A percentile compares a stretch with the other conserved stretches of the same genome.
Conservation (phyloP, 2,797 vertebrate genomes). For the Halcyon smyrnensis region DNA sequence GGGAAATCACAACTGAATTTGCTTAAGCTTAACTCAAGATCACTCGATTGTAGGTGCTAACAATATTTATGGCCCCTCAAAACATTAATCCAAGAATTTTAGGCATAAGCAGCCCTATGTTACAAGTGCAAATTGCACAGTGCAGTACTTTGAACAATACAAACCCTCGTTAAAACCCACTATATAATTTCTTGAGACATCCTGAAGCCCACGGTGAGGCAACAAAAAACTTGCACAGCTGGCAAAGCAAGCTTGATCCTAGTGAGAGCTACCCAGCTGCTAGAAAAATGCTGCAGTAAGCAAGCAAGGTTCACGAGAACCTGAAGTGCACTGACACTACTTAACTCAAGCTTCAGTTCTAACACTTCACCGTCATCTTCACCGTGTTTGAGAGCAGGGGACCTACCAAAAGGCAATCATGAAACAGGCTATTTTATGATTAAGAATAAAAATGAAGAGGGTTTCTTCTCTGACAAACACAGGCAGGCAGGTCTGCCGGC, state of each 20-base stretch:
- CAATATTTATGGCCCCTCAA: neutral
- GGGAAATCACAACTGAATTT: neutral
- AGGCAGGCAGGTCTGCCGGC: neutral
- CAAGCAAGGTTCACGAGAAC: fast-evolving
- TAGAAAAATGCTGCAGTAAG: neutral
- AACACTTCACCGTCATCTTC: neutral
- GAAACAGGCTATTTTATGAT: neutral
- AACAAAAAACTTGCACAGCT: neutral
- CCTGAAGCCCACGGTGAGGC: neutral
- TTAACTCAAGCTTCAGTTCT: neutral
- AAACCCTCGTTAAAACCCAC: neutral
- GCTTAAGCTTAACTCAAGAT: neutral
- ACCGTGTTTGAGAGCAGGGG: fast-evolving
- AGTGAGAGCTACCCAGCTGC: neutral
- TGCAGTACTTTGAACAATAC: neutral
- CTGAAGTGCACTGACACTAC: neutral
- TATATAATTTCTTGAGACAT: neutral
- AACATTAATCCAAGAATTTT: neutral
- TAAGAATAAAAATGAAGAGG: neutral
- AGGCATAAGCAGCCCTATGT: neutral
- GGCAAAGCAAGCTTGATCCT: neutral
- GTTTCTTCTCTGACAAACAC: neutral
- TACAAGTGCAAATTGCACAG: neutral
- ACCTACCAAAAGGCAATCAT: neutral
- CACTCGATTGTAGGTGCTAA: neutral